Base-by-base conservation (phyloP, 92 coral and sea anemone genomes). In the Bergia sp. region DNA sequence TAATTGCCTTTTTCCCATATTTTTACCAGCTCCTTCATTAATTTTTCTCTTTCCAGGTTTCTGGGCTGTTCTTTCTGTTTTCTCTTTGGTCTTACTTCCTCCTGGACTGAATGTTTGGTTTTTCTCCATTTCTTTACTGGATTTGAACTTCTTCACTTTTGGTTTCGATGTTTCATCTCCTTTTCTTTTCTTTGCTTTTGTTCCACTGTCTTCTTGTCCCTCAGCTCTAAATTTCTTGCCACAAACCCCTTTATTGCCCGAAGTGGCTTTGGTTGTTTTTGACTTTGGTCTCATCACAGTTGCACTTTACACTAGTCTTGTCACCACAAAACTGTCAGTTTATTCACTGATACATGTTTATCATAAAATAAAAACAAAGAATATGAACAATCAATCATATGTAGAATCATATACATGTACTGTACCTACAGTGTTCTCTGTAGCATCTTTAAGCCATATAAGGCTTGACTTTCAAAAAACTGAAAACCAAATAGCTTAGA, bases 191-290 rank as follows among this genome's bases (percentile, higher is more conserved):
- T 85, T 88, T 84, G 5, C 20, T 76, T 65, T 90, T 92, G 73
- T 71, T 67, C 91, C 72, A 65, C 88, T 80, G 78, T 92, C 93
- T 58, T 88, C 89, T 53, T 89, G 81, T 42, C 82, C 88, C 72
- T 73, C 69, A n/a, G 85, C 66, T 41, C 85, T 86, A 13, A 41
- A 20, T 73, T 89, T 91, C 23, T 58, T 50, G 47, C 85, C 81
- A 4, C 3, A 15, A 29, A 50, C 72, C 38, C 84, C 84, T 66
- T 81, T 91, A 10, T 71, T n/a, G n/a, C 73, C 90, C 3, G 77
- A 73, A 71, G 72, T 45, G 55, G 41, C 82, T 86, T 39, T 88
- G 86, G 43, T 65, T 86, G 58, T 53, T 73, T n/a, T 86, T 79
- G 8, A 79, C 55, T 40, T 86, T 86, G 64, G 61, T 2, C 4